These are phyloP conservation scores for Zaprionus ornatus DNA, from an alignment of 1,140 invertebrate species.

Conservation along the genomic window DNA sequence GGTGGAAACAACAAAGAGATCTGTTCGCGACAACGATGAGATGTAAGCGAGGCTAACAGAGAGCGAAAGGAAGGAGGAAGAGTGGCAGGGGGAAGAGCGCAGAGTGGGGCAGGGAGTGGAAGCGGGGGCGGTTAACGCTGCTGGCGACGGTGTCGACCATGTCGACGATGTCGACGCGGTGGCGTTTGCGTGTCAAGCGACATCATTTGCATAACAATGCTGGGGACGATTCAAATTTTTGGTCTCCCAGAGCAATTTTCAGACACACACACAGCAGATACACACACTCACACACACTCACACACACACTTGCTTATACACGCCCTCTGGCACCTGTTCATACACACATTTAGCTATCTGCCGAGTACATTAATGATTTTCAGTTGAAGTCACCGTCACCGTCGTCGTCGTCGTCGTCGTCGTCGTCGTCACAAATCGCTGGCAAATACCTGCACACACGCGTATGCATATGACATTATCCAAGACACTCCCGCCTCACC, in stretches of 20 bases:
- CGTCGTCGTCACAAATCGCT: conserved; percentile 45
- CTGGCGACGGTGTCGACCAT: conserved; percentile 22
- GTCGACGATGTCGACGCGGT: conserved; percentile 38
- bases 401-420: conserved; percentile 22
- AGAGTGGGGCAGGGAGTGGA: not conserved
- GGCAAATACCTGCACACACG: conserved; percentile 55
- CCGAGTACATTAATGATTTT: conserved; percentile 59
- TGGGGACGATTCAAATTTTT: conserved; percentile 81
- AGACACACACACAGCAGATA: conserved; percentile 32
- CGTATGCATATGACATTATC: conserved; percentile 68
- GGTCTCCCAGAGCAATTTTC: conserved; percentile 79
- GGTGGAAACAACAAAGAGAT: conserved; percentile 71
- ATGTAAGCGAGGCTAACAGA: conserved; percentile 2
- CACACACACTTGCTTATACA: not conserved
- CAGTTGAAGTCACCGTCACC: conserved; percentile 40
- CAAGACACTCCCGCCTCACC: conserved; percentile 24
- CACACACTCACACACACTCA: conserved; percentile 15
- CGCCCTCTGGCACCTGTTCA: conserved; percentile 65
- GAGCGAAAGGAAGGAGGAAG: not conserved
- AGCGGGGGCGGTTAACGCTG: not conserved
- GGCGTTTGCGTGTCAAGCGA: conserved; percentile 77
- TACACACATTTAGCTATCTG: conserved; percentile 40
- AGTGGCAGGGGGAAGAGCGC: not conserved
- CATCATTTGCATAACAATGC: conserved; percentile 82
- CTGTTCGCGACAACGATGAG: conserved; percentile 63